These are phyloP conservation scores for Chaetops frenatus DNA, from an alignment of 2,113 vertebrate genomes.

Conservation along the genomic window DNA sequence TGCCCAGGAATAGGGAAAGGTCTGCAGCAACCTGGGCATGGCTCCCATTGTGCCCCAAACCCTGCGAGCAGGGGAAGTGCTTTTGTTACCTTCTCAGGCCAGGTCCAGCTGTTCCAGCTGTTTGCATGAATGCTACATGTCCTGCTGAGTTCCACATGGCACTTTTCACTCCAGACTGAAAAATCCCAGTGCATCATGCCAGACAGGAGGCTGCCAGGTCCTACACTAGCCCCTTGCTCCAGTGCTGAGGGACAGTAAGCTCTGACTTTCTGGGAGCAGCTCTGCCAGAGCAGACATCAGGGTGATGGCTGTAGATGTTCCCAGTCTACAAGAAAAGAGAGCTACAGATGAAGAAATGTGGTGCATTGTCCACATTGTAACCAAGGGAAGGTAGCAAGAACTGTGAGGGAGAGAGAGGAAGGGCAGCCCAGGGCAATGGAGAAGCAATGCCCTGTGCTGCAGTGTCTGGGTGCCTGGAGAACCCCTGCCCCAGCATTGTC, in stretches of 20 bases:
- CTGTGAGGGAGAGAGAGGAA: neutral
- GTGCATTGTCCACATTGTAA: neutral
- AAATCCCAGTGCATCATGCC: neutral
- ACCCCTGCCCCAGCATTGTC: neutral
- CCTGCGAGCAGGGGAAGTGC: neutral
- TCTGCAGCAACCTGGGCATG: neutral
- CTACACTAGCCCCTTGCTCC: fast-evolving
- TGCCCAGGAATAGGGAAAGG: neutral
- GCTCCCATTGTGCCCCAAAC: neutral
- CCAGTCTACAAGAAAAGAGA: neutral
- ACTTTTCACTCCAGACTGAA: neutral
- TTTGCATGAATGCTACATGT: neutral
- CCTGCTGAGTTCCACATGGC: neutral
- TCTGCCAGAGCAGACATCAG: neutral
- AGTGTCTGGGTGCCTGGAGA: neutral
- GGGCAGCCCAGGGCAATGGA: neutral
- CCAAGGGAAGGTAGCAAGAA: neutral
- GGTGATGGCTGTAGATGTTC: no score
- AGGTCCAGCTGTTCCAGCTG: neutral
- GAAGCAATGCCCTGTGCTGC: neutral
- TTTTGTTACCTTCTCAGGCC: neutral
- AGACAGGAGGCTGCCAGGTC: neutral
- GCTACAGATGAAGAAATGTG: neutral
- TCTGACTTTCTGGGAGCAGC: neutral
- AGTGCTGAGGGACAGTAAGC: neutral